Conservation (phyloP, 2,888 invertebrate species). For the Nipponacmea schrenckii region DNA sequence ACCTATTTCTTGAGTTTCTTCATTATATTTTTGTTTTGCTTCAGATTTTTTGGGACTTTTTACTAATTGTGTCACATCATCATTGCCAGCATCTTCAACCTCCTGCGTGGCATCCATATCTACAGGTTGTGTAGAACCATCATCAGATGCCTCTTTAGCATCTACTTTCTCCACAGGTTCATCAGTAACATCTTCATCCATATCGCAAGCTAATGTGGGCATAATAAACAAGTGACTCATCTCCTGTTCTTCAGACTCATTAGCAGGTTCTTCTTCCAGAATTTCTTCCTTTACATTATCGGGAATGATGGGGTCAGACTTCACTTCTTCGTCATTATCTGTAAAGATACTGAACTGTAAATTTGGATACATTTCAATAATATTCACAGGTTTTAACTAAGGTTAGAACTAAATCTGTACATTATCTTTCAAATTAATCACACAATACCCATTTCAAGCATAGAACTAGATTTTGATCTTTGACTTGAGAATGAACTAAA, state of each 20-base stretch:
- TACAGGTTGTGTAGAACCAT: not conserved
- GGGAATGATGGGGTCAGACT: not conserved
- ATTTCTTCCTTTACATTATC: conserved; percentile 21
- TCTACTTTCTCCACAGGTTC: conserved; percentile 12
- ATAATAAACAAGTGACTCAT: conserved; percentile 40
- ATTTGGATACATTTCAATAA: not conserved
- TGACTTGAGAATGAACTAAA: no score
- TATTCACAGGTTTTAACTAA: conserved; percentile 7
- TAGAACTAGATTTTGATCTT: no score
- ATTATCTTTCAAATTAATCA: no score
- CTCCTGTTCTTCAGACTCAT: conserved; percentile 34
- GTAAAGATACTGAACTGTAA: not conserved
- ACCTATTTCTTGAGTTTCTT: conserved; percentile 13
- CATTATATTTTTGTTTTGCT: not conserved
- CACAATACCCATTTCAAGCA: no score
- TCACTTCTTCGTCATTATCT: not conserved
- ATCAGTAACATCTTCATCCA: conserved; percentile 17
- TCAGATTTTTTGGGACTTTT: conserved; percentile 8
- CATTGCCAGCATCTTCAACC: conserved; percentile 10
- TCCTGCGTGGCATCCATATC: conserved; percentile 9
- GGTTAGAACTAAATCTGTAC: no score
- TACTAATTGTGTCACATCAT: conserved; percentile 27
- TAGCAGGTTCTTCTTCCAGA: conserved; percentile 32
- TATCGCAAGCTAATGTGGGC: conserved; percentile 48
- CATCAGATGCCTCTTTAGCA: conserved; percentile 13